phyloP scores from a whole-genome alignment of 2,797 vertebrate genomes.

The Xenops minutus region DNA sequence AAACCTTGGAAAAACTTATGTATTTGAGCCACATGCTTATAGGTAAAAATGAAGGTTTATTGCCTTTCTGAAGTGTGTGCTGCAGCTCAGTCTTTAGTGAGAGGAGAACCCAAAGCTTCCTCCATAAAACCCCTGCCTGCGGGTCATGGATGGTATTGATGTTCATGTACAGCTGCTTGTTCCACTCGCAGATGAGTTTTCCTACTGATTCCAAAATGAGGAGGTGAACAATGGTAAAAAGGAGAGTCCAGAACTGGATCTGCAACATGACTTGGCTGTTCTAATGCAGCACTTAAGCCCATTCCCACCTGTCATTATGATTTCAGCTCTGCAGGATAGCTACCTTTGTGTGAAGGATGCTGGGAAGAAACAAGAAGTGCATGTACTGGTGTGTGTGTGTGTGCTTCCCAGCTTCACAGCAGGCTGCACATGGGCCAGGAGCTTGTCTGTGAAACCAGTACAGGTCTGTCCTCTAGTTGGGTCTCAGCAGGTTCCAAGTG shows the following conservation, averaged over 20 bases:
- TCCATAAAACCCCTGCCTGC: not conserved
- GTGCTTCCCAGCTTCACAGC: not conserved
- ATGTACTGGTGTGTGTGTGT: accelerated
- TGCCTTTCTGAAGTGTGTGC: not conserved
- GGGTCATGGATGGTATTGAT: not conserved
- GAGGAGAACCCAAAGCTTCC: not conserved
- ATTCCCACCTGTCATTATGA: not conserved
- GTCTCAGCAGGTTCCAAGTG: not conserved
- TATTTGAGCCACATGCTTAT: not conserved
- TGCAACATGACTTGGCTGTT: not conserved
- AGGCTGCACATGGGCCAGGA: not conserved
- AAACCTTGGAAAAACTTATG: not conserved
- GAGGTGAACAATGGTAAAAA: accelerated
- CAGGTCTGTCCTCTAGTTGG: not conserved
- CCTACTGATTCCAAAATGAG: not conserved
- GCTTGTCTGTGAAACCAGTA: not conserved
- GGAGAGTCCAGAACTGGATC: not conserved
- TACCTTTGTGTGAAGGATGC: not conserved
- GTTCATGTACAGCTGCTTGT: accelerated
- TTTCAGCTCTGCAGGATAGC: not conserved
- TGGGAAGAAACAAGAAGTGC: not conserved
- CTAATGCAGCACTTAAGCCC: not conserved
- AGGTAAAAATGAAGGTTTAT: not conserved
- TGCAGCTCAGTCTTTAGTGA: not conserved
- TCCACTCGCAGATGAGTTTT: not conserved